These are phyloP conservation scores for Cavia aperea DNA, from an alignment of 2,113 vertebrate genomes.

Conservation along the genomic window DNA sequence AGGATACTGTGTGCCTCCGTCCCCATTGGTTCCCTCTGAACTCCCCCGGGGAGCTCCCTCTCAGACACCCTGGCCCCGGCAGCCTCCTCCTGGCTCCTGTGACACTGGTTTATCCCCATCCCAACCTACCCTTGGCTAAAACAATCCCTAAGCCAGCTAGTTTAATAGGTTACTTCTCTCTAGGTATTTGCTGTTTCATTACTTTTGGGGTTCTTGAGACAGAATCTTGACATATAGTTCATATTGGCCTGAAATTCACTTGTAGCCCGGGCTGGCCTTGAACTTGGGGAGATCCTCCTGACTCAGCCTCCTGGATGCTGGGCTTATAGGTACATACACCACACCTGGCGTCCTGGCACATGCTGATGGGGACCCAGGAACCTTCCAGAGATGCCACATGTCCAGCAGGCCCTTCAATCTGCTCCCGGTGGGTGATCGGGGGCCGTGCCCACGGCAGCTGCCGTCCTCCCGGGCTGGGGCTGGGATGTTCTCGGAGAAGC, in stretches of 20 bases:
- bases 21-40: neutral
- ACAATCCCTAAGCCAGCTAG: neutral
- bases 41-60: neutral
- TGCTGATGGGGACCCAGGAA: neutral
- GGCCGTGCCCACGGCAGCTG: neutral
- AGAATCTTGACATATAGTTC: neutral
- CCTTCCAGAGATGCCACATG: neutral
- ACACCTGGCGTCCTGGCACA: neutral
- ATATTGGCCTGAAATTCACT: neutral
- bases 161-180: neutral
- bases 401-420: neutral
- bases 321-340: neutral
- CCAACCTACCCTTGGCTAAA: neutral
- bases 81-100: neutral
- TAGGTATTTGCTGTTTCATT: neutral
- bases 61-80: accelerated
- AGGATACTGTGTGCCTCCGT: neutral
- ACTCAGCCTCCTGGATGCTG: neutral
- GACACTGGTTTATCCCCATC: neutral
- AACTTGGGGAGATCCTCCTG: neutral
- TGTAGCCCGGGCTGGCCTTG: neutral
- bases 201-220: neutral
- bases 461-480: neutral
- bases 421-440: neutral
- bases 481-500: neutral